Percentiles rank a stretch among this genome's conserved stretches.
These are phyloP conservation scores for Elaphurus davidianus DNA, from an alignment of 2,113 vertebrate species.

Conservation along the genomic window DNA sequence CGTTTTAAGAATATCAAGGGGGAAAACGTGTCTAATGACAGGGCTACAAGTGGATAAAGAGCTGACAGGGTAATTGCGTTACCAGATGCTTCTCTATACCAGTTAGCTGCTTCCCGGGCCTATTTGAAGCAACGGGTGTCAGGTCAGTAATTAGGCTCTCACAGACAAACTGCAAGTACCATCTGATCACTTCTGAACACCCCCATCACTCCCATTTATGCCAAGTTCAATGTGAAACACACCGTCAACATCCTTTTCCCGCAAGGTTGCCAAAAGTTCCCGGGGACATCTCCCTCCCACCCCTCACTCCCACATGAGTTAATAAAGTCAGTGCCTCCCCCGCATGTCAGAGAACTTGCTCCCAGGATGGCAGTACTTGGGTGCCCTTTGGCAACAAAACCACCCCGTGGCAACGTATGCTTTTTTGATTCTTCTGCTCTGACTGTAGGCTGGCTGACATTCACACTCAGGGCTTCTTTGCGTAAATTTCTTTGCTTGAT, in stretches of 20 bases:
- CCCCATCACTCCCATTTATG: slow-evolving; percentile 39
- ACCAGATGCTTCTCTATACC: slow-evolving; percentile 38
- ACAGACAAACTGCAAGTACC: slow-evolving; percentile 66
- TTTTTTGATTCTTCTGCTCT: background rate
- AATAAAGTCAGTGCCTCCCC: slow-evolving; percentile 36
- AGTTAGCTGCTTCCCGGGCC: slow-evolving; percentile 7
- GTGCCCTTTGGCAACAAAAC: background rate
- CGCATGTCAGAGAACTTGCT: background rate
- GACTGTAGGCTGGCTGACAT: background rate
- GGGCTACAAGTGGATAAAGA: slow-evolving; percentile 51
- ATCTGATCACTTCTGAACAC: slow-evolving; percentile 31
- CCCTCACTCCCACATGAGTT: background rate
- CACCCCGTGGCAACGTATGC: background rate
- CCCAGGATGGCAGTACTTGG: background rate
- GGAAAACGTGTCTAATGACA: slow-evolving; percentile 16
- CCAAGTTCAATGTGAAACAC: slow-evolving; percentile 59
- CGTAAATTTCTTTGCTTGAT: background rate
- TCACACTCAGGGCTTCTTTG: background rate
- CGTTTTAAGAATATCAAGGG: slow-evolving; percentile 66
- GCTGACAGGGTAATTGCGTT: slow-evolving; percentile 47
- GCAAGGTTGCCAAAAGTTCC: slow-evolving; percentile 37
- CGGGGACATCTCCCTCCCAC: background rate
- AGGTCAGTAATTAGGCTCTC: slow-evolving; percentile 63
- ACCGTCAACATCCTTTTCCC: background rate
- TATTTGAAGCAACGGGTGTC: slow-evolving; percentile 60